Evolutionary conservation across 2,797 vertebrate species (phyloP).

Genomic region (Scarus forsteni): DNA sequence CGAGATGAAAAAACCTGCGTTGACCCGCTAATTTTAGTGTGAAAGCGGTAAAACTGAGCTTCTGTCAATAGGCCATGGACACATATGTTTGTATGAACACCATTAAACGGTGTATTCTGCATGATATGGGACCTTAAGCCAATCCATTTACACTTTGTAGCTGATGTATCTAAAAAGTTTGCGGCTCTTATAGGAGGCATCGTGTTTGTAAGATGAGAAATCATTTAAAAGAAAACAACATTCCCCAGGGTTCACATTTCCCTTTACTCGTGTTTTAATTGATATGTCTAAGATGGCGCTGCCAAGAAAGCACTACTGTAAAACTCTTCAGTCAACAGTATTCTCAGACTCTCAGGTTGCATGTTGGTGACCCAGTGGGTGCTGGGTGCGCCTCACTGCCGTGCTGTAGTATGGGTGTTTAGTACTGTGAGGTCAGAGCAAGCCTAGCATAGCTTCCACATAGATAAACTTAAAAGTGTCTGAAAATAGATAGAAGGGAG

Average conservation of each 20-base stretch:
- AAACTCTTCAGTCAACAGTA: constrained; percentile 57
- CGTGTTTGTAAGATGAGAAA: not conserved
- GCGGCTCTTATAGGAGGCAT: too few relatives aligned
- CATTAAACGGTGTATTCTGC: too few relatives aligned
- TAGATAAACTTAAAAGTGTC: constrained; percentile 32
- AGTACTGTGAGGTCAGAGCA: constrained; percentile 23
- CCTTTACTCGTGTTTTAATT: constrained; percentile 41
- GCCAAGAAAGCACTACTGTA: constrained; percentile 31
- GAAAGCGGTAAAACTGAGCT: too few relatives aligned
- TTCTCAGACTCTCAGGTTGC: constrained; percentile 61
- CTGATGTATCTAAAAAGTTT: too few relatives aligned
- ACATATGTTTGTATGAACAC: too few relatives aligned
- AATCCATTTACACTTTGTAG: too few relatives aligned
- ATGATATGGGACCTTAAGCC: too few relatives aligned
- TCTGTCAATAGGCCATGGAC: too few relatives aligned
- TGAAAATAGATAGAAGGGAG: constrained; percentile 61
- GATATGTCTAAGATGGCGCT: constrained; percentile 45
- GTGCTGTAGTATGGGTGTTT: constrained; percentile 16
- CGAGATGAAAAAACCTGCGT: too few relatives aligned
- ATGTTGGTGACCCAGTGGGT: constrained; percentile 42
- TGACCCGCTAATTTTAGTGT: too few relatives aligned
- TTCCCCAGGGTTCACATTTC: constrained; percentile 35
- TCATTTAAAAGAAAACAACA: not conserved
- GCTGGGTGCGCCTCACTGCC: constrained; percentile 14
- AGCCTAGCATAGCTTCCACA: constrained; percentile 25